Base-by-base conservation (phyloP, 2,888 invertebrate genomes). In the Synanthedon myopaeformis region DNA sequence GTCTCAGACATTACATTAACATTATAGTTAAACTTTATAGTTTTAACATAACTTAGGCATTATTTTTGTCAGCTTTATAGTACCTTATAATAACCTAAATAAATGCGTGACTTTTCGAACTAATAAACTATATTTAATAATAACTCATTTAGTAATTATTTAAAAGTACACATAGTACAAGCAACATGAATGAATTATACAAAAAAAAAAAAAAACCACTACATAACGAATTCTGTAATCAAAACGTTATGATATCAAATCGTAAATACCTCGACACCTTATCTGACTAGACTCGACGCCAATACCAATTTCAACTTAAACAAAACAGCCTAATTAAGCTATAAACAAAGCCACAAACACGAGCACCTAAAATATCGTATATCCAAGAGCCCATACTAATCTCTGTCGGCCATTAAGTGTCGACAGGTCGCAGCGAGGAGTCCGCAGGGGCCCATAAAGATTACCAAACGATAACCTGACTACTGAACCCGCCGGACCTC, bases 271-370 rank as follows among this genome's bases (percentile, higher is more conserved):
- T 70, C 82, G 69, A 83, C 86, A 84, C 83, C 77, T 83, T 85
- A 85, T 85, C 86, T 72, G 69, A 66, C 77, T 78, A 81, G 79
- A 78, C 74, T 64, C 71, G 76, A 73, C 77, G 79, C 74, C 74
- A 72, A 70, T 69, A 69, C 69, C 73, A 68, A 77, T 76, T 76
- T 74, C 78, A 76, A 80, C 75, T 82, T 76, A 80, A 78, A 84
- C 85, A 84, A 83, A 85, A 86, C 83, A 84, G 82, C 72, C 85
- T 86, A 87, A 87, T 87, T 86, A 87, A 87, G 85, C 85, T 77
- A 87, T 87, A 86, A 86, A 86, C 83, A 81, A 84, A 82, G 72
- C 86, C 79, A 82, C 83, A 83, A 81, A 85, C 83, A 86, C 76
- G 77, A 67, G 60, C 74, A 72, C 72, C 76, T 76, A 79, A 80